Base-by-base conservation (phyloP, 2,888 invertebrate genomes). In the Agriotes lineatus region DNA sequence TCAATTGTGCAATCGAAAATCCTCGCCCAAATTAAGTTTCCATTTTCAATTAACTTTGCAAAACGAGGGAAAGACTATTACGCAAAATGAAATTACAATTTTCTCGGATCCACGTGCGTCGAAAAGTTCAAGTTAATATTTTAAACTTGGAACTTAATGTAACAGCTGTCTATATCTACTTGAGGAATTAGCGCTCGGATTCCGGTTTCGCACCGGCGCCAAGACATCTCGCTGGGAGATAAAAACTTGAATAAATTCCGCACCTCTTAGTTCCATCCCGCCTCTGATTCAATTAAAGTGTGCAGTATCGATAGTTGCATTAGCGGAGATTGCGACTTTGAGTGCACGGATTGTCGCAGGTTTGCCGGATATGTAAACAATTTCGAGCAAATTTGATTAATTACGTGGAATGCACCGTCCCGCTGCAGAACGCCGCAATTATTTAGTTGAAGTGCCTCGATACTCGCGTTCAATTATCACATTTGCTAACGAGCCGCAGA, bases 111-210 rank as follows among this genome's bases (percentile, higher is more conserved):
- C 70, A 70, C 65, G 65, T 66, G 67, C 67, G 68, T 50, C 57
- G 48, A 65, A 69, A 69, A 75, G 74, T 74, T 75, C 68, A 70
- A 75, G 70, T 75, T 72, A 74, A 74, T 74, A 75, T 74, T 75
- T 75, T 71, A 72, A 70, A 72, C 69, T 67, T 63, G 61, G 63
- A 73, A 73, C 71, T 74, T 72, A 60, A 69, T 64, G 75, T 73
- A 75, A 74, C 74, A 74, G 72, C 74, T 75, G 75, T 69, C 71
- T 66, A 69, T 69, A 72, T 72, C 72, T 70, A 72, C 70, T 68
- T 71, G 72, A 72, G 72, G 71, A 74, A 71, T 68, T 71, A 68
- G 60, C 67, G 59, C 57, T 64, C 62, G 58, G 65, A 71, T 68
- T 71, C 57, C 60, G 56, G 63, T 65, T 71, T 68, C 59, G 54